phyloP scores from a whole-genome alignment of 1,140 invertebrate species.

The Tenebrio molitor region DNA sequence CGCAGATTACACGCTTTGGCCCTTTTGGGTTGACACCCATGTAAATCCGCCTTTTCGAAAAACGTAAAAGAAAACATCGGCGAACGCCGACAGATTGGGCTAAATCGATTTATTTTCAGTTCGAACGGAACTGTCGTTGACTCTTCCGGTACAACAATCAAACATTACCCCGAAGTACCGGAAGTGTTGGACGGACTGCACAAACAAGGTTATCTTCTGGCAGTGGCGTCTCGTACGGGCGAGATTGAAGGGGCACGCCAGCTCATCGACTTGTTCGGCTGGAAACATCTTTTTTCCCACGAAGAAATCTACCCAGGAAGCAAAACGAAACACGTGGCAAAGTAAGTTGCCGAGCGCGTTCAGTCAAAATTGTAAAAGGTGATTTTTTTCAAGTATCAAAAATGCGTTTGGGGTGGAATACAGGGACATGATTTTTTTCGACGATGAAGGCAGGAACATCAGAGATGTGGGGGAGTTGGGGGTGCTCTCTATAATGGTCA shows the following conservation, averaged over 20 bases:
- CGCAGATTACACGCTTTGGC: slow-evolving; percentile 85
- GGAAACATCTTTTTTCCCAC: slow-evolving; percentile 79
- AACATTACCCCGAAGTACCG: slow-evolving; percentile 74
- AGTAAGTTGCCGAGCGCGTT: slow-evolving; percentile 65
- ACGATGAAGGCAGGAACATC: slow-evolving; percentile 77
- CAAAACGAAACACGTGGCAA: slow-evolving; percentile 79
- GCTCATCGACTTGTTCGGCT: slow-evolving; percentile 77
- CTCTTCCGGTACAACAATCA: slow-evolving; percentile 67
- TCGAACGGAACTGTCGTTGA: slow-evolving; percentile 70
- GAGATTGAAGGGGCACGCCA: slow-evolving; percentile 77
- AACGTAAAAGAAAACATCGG: slow-evolving; percentile 64
- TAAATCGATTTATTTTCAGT: no score
- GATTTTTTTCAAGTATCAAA: slow-evolving; percentile 68
- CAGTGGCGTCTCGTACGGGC: slow-evolving; percentile 77
- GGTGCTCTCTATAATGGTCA: slow-evolving; percentile 72
- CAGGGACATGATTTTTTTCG: slow-evolving; percentile 81
- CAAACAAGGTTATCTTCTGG: slow-evolving; percentile 72
- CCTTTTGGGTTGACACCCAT: slow-evolving; percentile 83
- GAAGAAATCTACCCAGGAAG: slow-evolving; percentile 83
- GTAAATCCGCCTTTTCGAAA: slow-evolving; percentile 76
- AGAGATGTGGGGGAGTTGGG: slow-evolving; percentile 71
- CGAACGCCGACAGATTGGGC: no score
- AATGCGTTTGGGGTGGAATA: slow-evolving; percentile 70
- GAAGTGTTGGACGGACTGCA: slow-evolving; percentile 72
- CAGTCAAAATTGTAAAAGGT: not conserved